phyloP scores from a whole-genome alignment of 92 coral and sea anemone genomes.

The Epizoanthus illoricatus region DNA sequence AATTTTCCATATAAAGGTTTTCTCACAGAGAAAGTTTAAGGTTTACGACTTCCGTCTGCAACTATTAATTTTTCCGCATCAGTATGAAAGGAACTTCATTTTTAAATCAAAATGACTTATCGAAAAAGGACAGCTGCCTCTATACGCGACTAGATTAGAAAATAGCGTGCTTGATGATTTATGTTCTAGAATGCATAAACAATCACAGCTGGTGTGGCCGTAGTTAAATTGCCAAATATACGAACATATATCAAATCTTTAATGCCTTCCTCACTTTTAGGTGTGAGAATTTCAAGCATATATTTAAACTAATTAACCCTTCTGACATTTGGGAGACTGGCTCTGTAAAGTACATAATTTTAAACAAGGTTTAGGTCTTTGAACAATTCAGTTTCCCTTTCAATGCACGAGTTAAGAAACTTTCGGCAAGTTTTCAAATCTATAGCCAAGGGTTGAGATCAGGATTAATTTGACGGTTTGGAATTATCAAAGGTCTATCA shows the following conservation, averaged over 20 bases:
- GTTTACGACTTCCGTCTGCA: no score
- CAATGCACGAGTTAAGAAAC: background rate
- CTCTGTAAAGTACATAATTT: background rate
- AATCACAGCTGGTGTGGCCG: constrained; percentile 12
- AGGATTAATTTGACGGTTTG: background rate
- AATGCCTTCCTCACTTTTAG: background rate
- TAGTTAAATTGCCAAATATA: background rate
- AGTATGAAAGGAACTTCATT: background rate
- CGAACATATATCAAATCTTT: background rate
- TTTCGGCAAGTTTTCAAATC: background rate
- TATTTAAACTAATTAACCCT: background rate
- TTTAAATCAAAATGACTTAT: background rate
- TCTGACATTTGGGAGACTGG: constrained; percentile 8
- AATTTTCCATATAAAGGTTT: no score
- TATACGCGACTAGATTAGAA: constrained; percentile 7
- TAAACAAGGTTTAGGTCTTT: background rate
- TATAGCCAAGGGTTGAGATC: background rate
- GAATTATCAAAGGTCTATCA: background rate
- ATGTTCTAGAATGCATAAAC: background rate
- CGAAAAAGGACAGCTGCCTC: constrained; percentile 21
- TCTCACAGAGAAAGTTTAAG: no score
- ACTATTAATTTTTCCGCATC: background rate
- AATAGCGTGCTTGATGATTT: background rate
- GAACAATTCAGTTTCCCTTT: background rate
- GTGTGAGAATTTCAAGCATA: background rate